Percentiles rank a stretch among this genome's conserved stretches.
These are phyloP conservation scores for Hylaeus volcanicus DNA, from an alignment of 1,140 invertebrate genomes.

Conservation along the genomic window DNA sequence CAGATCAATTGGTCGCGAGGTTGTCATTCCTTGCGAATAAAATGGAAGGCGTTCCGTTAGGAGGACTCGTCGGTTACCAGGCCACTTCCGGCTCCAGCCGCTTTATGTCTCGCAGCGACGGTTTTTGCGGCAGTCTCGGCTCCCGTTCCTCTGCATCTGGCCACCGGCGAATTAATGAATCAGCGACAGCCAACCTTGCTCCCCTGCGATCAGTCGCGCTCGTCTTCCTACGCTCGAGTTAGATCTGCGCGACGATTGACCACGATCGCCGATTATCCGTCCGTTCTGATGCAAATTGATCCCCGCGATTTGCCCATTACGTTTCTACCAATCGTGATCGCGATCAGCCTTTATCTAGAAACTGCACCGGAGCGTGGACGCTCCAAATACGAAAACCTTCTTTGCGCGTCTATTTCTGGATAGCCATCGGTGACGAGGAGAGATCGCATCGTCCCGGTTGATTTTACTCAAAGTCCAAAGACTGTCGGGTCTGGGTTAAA, in stretches of 20 bases:
- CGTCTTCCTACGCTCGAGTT: slow-evolving; percentile 19
- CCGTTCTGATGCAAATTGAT: slow-evolving; percentile 32
- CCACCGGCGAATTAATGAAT: slow-evolving; percentile 45
- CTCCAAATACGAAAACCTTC: too few species aligned
- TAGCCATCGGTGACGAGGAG: too few species aligned
- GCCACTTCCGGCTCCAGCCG: slow-evolving; percentile 30
- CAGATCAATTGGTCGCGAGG: slow-evolving; percentile 6
- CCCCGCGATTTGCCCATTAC: not conserved
- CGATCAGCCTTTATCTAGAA: not conserved
- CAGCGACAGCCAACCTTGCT: slow-evolving; percentile 35
- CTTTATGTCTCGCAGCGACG: slow-evolving; percentile 29
- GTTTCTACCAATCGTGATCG: not conserved
- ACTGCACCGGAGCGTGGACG: not conserved
- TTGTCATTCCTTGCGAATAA: slow-evolving; percentile 27
- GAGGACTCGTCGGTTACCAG: slow-evolving; percentile 42
- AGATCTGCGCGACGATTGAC: not conserved
- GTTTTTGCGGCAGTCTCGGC: slow-evolving; percentile 8
- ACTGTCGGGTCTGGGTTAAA: too few species aligned
- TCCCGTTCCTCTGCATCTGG: slow-evolving; percentile 5
- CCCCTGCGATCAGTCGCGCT: not conserved
- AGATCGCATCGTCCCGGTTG: too few species aligned
- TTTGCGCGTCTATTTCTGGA: too few species aligned
- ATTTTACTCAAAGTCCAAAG: too few species aligned
- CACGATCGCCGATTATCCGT: not conserved
- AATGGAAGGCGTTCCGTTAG: slow-evolving; percentile 38